Conservation (phyloP, 2,797 vertebrate species). For the Diplodus sargus region DNA sequence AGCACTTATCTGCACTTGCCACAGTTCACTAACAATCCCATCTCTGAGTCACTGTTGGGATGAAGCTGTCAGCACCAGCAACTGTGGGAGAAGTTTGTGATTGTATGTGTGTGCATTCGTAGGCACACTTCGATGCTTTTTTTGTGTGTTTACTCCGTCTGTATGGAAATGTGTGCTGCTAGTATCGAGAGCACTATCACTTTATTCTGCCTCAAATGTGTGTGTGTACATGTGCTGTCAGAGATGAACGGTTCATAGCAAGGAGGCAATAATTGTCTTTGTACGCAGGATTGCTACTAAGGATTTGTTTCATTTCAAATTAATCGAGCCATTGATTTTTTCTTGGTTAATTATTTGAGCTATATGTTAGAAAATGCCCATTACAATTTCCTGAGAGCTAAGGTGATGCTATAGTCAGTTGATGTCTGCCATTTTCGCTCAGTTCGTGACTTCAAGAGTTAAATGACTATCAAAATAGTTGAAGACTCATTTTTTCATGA, state of each 20-base stretch:
- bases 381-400: not conserved
- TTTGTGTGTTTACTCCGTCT: slow-evolving; percentile 11
- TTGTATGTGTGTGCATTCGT: not conserved
- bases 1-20: slow-evolving; percentile 6
- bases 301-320: not conserved
- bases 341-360: not conserved
- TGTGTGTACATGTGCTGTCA: not conserved
- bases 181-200: not conserved
- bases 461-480: not conserved
- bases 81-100: slow-evolving; percentile 23
- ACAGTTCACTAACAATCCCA: slow-evolving; percentile 31
- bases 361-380: not conserved
- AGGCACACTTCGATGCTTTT: slow-evolving; percentile 8
- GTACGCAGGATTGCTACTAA: not conserved
- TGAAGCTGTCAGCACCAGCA: slow-evolving; percentile 34
- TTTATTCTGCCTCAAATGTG: not conserved
- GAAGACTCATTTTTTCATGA: not conserved
- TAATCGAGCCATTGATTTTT: not conserved
- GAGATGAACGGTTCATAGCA: not conserved
- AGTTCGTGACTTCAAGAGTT: not conserved
- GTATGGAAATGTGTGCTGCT: slow-evolving; percentile 17
- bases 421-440: not conserved
- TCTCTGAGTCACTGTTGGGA: slow-evolving; percentile 45
- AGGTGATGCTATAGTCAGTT: not conserved
- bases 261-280: not conserved